Percentiles rank a stretch among this genome's conserved stretches.
These are phyloP conservation scores for Lutra lutra DNA, from an alignment of 2,797 vertebrate species.

Conservation along the genomic window DNA sequence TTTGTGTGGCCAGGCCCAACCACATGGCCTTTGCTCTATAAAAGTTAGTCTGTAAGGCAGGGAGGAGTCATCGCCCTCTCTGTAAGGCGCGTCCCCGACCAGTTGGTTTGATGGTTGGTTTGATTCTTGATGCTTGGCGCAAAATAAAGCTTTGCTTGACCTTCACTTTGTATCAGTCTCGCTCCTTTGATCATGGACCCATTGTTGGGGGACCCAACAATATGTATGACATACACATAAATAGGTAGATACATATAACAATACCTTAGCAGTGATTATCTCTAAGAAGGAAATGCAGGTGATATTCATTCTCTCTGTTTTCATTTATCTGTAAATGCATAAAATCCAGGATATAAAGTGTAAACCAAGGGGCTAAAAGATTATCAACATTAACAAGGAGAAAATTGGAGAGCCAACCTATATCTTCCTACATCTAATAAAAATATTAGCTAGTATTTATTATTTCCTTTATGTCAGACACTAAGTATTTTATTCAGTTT, in stretches of 20 bases:
- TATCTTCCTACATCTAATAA: background rate
- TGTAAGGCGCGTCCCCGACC: too few relatives aligned
- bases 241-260: background rate
- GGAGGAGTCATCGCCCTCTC: too few relatives aligned
- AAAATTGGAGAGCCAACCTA: background rate
- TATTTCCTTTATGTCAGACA: background rate
- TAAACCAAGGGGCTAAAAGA: background rate
- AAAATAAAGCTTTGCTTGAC: too few relatives aligned
- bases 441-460: background rate
- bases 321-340: background rate
- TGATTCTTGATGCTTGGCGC: too few relatives aligned
- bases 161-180: too few relatives aligned
- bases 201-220: too few relatives aligned
- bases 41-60: too few relatives aligned
- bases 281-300: background rate
- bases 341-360: background rate
- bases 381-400: background rate
- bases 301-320: background rate
- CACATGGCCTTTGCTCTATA: too few relatives aligned
- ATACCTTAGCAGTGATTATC: background rate
- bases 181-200: too few relatives aligned
- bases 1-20: too few relatives aligned
- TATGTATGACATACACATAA: background rate
- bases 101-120: too few relatives aligned
- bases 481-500: background rate